A percentile compares a stretch with the other conserved stretches of the same genome.
These are phyloP conservation scores for Stenopsyche tienmushanensis DNA, from an alignment of 1,140 invertebrate genomes.

Conservation along the genomic window DNA sequence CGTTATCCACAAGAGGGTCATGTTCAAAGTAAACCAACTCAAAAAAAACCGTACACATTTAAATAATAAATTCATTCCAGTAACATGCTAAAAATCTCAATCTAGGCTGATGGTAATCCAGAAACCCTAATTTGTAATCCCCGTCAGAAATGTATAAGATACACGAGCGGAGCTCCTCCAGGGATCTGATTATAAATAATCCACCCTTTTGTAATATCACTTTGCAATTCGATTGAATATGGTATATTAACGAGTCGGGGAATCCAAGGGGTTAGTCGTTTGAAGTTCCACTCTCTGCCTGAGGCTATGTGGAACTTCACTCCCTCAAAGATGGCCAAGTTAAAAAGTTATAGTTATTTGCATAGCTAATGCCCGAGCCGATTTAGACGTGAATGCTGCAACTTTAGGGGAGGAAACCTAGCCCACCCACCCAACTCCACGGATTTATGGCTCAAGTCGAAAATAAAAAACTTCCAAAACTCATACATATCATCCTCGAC, in stretches of 20 bases:
- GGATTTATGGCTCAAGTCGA: not conserved
- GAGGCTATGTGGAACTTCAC: not conserved
- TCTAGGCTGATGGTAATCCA: too few relatives aligned
- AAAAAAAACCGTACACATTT: too few relatives aligned
- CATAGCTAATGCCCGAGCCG: constrained; percentile 33
- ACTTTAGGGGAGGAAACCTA: not conserved
- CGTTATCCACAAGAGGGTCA: too few relatives aligned
- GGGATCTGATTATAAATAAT: constrained; percentile 28
- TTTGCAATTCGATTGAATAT: constrained; percentile 21
- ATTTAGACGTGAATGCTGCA: constrained; percentile 7
- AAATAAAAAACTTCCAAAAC: not conserved
- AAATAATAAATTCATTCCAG: too few relatives aligned
- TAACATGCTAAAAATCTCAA: too few relatives aligned
- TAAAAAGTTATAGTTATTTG: constrained; percentile 41
- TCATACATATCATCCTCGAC: not conserved
- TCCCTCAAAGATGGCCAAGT: constrained; percentile 37
- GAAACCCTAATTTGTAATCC: too few relatives aligned
- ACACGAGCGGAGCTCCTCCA: too few relatives aligned
- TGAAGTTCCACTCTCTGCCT: constrained; percentile 12
- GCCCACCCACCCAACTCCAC: not conserved
- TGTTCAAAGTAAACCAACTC: too few relatives aligned
- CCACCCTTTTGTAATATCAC: constrained; percentile 25
- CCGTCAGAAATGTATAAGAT: too few relatives aligned
- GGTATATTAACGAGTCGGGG: not conserved
- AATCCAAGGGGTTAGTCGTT: constrained; percentile 4